A percentile compares a stretch with the other conserved stretches of the same genome.
phyloP scores from a whole-genome alignment of 2,888 invertebrate genomes.

The Automeris io region DNA sequence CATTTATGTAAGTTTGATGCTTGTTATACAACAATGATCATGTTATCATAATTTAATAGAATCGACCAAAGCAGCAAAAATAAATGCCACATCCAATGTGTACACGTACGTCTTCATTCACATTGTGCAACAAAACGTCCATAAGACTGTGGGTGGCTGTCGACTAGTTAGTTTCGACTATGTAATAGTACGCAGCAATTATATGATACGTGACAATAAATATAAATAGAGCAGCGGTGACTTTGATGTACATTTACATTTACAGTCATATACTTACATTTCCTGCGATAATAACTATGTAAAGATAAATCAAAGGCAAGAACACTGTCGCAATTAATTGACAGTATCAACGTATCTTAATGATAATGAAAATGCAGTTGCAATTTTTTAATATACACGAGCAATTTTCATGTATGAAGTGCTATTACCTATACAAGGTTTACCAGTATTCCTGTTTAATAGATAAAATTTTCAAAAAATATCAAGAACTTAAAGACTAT shows the following conservation, averaged over 20 bases:
- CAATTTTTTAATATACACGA: background rate
- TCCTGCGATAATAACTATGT: conserved; percentile 1
- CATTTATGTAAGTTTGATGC: no score
- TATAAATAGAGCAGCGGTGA: conserved; percentile 22
- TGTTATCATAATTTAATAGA: no score
- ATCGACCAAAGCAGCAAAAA: no score
- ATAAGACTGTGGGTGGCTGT: conserved; percentile 31
- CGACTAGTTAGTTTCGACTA: conserved; percentile 35
- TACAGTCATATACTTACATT: conserved; percentile 3
- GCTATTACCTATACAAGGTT: no score
- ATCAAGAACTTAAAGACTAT: no score
- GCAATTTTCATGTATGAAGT: no score
- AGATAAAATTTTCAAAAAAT: no score
- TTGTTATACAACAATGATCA: no score
- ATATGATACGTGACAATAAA: conserved; percentile 39
- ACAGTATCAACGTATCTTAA: background rate
- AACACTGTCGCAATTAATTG: background rate
- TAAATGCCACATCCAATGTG: no score
- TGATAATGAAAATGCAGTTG: background rate
- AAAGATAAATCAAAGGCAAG: background rate
- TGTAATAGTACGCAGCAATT: conserved; percentile 46
- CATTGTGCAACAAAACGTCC: conserved; percentile 24
- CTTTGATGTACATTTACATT: conserved; percentile 1
- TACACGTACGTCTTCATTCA: no score
- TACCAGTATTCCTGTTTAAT: no score